Base-by-base conservation (phyloP, 2,888 invertebrate genomes). In the Orchestes rusci region DNA sequence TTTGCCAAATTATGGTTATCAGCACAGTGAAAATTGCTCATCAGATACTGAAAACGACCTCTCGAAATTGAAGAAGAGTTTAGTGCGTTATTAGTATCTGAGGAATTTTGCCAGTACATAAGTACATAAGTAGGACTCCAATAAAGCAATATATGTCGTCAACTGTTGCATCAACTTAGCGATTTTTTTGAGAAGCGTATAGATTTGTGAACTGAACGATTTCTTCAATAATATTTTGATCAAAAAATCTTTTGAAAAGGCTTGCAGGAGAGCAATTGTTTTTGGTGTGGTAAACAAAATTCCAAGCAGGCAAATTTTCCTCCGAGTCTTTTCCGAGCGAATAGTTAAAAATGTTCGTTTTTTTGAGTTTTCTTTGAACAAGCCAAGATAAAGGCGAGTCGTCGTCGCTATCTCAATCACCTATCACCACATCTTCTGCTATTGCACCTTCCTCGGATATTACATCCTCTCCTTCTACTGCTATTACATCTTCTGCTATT, bases 21-120 rank as follows among this genome's bases (percentile, higher is more conserved):
- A 16, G 39, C 47, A 16, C 52, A 51, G 51, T 63, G 61, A 33
- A 64, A 45, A 50, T 57, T 57, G 18, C 45, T 52, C 48, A 61
- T 50, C 16, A 60, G 48, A 44, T 52, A 53, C 44, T 56, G 51
- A 51, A 62, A 62, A 37, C 55, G 38, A 50, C 61, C 53, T 49
- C 62, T 46, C 5, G 55, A 53, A 47, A 61, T 58, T 29, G 57
- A 52, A 43, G 48, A 32, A 34, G 52, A 48, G 13, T 62, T 56
- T 28, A 53, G 35, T 37, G 38, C 50, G 53, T 59, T 57, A 43
- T 51, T 47, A 28, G 52, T 53, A 41, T 61, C 60, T n/a, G 36
- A 40, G 32, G 34, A 45, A 43, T 48, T 54, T 52, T 58, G 52
- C 57, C 60, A 62, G 36, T 42, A 53, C 52, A 53, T 50, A 37